Conservation (phyloP, 2,797 vertebrate genomes). For the Ispidina lecontei region DNA sequence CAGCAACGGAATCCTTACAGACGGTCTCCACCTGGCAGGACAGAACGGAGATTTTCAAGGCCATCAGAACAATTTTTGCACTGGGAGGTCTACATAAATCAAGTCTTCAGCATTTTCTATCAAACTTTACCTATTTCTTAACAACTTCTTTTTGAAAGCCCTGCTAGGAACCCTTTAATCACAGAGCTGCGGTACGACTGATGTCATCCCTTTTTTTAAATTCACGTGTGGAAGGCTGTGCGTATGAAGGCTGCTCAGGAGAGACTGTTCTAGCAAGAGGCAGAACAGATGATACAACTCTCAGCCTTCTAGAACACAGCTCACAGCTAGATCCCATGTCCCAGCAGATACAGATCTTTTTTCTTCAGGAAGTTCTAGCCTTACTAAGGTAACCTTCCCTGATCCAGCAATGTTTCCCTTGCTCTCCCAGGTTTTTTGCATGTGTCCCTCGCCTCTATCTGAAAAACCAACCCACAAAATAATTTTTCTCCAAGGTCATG, state of each 20-base stretch:
- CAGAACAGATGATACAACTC: conserved; percentile 35
- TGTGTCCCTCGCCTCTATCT: background rate
- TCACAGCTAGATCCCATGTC: background rate
- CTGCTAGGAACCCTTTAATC: conserved; percentile 26
- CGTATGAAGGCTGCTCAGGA: conserved; percentile 50
- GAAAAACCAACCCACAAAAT: background rate
- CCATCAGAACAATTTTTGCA: background rate
- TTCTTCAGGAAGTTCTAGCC: background rate
- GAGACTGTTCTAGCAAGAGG: conserved; percentile 50
- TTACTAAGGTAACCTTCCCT: background rate
- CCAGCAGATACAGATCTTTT: conserved; percentile 5
- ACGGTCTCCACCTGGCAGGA: conserved; percentile 23
- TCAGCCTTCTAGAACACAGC: background rate
- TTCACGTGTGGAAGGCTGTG: conserved; percentile 59
- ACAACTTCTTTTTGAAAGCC: conserved; percentile 4
- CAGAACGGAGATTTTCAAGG: background rate
- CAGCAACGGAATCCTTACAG: background rate
- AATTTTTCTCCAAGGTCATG: background rate
- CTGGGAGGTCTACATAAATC: conserved; percentile 47
- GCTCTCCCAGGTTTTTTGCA: background rate
- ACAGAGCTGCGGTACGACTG: conserved; percentile 28
- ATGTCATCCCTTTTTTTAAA: conserved; percentile 73
- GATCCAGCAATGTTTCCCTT: background rate
- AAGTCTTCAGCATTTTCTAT: background rate
- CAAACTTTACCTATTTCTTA: conserved; percentile 26